Evolutionary conservation across 2,797 vertebrate genomes (phyloP).

Genomic region (Mionectes olivaceus): DNA sequence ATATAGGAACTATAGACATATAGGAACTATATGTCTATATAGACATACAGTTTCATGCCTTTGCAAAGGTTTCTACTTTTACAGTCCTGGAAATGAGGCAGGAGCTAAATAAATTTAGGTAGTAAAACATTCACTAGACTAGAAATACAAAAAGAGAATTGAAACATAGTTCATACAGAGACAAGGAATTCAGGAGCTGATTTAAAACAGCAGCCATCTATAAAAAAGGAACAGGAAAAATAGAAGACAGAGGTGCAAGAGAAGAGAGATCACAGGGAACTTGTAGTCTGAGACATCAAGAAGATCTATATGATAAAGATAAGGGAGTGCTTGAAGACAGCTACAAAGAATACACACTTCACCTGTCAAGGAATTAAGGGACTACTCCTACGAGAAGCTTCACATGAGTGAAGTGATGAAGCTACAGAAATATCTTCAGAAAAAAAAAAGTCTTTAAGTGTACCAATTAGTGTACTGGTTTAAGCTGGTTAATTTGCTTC

Average conservation of each 20-base stretch:
- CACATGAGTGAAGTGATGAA: background rate
- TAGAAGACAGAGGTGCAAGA: background rate
- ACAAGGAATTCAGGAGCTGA: background rate
- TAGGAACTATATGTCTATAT: background rate
- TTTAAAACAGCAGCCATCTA: background rate
- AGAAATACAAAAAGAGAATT: background rate
- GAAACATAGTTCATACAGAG: background rate
- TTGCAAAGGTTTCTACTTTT: background rate
- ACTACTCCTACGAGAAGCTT: background rate
- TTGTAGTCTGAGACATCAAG: background rate
- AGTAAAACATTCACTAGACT: background rate
- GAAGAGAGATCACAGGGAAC: background rate
- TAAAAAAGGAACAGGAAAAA: background rate
- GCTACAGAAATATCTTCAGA: background rate
- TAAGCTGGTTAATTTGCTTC: background rate
- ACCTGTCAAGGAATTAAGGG: background rate
- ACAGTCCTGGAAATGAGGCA: background rate
- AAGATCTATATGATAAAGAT: background rate
- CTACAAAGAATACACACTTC: background rate
- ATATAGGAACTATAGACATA: background rate
- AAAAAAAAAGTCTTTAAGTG: background rate
- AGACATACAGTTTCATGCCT: background rate
- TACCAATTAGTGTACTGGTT: background rate
- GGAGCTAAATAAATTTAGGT: background rate
- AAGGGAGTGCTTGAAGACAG: background rate